Percentiles rank a stretch among this genome's conserved stretches.
phyloP scores from a whole-genome alignment of 1,140 invertebrate species.

The Saccostrea cuccullata region DNA sequence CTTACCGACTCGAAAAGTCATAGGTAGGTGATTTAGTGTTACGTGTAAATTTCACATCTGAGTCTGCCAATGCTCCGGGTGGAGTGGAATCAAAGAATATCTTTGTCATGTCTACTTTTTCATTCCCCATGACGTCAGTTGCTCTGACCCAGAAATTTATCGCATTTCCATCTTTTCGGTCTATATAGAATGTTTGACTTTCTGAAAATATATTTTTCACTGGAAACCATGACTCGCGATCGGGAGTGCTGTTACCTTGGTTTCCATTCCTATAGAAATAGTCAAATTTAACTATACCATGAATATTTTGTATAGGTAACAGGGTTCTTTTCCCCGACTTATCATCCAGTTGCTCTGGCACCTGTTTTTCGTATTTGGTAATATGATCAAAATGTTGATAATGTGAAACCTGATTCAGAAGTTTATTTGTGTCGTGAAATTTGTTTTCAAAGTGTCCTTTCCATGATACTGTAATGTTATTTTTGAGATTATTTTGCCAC shows the following conservation, averaged over 20 bases:
- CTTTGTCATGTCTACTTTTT: constrained; percentile 17
- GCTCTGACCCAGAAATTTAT: constrained; percentile 48
- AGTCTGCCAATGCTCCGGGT: not conserved
- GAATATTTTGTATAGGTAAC: constrained; percentile 37
- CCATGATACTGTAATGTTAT: too few relatives aligned
- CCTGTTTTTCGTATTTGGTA: too few relatives aligned
- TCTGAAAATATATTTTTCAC: constrained; percentile 18
- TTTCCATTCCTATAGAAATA: constrained; percentile 25
- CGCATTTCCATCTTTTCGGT: constrained; percentile 40
- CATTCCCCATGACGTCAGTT: constrained; percentile 46
- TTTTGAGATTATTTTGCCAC: too few relatives aligned
- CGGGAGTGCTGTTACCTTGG: constrained; percentile 19
- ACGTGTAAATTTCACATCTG: not conserved
- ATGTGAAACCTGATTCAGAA: too few relatives aligned
- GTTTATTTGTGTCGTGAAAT: too few relatives aligned
- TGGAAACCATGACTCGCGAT: not conserved
- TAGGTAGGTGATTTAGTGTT: not conserved
- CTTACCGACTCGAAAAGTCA: not conserved
- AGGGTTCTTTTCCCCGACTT: not conserved
- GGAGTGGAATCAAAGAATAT: constrained; percentile 44
- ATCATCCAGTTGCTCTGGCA: too few relatives aligned
- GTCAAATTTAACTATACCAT: constrained; percentile 47
- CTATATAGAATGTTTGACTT: constrained; percentile 12
- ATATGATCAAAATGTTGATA: too few relatives aligned
- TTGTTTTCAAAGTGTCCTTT: too few relatives aligned